Conservation (phyloP, 2,888 invertebrate genomes). For the Lasioglossum pauxillum region DNA sequence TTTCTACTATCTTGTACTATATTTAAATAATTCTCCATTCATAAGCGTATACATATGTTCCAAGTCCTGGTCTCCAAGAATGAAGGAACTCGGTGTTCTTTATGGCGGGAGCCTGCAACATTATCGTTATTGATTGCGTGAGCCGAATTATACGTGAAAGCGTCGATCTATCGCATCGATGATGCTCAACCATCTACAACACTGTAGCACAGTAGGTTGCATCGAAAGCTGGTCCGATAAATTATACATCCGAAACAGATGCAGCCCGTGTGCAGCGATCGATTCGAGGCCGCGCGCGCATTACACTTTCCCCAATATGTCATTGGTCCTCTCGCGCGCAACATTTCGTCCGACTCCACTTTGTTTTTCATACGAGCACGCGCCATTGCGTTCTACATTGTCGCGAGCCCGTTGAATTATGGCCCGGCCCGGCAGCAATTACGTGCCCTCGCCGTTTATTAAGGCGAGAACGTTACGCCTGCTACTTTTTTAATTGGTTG, state of each 20-base stretch:
- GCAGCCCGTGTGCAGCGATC: not conserved
- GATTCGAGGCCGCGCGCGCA: not conserved
- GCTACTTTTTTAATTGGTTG: constrained; percentile 11
- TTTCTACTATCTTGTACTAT: not conserved
- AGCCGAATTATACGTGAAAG: not conserved
- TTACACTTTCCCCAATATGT: constrained; percentile 41
- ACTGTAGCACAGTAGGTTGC: constrained; percentile 1
- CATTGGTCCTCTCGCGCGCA: not conserved
- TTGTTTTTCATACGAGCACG: not conserved
- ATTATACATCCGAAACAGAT: constrained; percentile 17
- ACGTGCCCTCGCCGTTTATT: constrained; percentile 11
- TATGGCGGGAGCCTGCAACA: not conserved
- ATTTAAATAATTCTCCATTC: not conserved
- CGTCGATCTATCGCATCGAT: not conserved
- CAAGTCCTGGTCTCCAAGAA: not conserved
- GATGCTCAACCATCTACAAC: not conserved
- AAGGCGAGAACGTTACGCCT: constrained; percentile 7
- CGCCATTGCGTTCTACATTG: constrained; percentile 1
- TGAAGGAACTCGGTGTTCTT: not conserved
- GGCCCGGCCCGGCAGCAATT: constrained; percentile 27
- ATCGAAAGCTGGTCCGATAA: not conserved
- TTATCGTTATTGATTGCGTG: not conserved
- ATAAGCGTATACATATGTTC: not conserved
- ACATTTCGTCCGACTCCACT: constrained; percentile 1
- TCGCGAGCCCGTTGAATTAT: constrained; percentile 26